A percentile compares a stretch with the other conserved stretches of the same genome.
Conservation (phyloP, 92 coral and sea anemone genomes). For the Palythoa heliodiscus region DNA sequence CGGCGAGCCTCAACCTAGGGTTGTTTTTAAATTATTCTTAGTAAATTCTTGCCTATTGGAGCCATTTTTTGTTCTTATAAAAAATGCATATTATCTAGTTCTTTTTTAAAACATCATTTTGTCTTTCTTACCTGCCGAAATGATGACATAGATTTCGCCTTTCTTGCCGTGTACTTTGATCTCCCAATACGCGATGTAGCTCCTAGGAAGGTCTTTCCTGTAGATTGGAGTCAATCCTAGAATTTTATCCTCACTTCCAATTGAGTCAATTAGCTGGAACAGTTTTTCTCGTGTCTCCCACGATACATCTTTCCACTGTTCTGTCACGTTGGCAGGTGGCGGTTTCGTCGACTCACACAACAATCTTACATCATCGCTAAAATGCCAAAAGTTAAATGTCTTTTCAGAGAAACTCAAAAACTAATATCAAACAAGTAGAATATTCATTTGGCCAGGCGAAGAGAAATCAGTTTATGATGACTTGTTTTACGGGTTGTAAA, state of each 20-base stretch:
- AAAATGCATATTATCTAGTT: too few species aligned
- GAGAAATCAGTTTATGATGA: too few species aligned
- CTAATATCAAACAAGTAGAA: neutral
- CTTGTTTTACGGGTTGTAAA: too few species aligned
- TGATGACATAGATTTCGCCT: constrained; percentile 79
- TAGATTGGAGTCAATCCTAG: constrained; percentile 76
- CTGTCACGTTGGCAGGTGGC: constrained; percentile 39
- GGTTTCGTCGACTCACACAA: neutral
- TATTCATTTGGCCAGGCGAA: too few species aligned
- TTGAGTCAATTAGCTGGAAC: constrained; percentile 73
- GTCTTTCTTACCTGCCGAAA: constrained; percentile 71
- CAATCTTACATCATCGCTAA: constrained; percentile 16
- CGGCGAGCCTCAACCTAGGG: too few species aligned
- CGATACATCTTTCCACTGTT: constrained; percentile 65
- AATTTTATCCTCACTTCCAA: constrained; percentile 62
- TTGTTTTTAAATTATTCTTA: too few species aligned
- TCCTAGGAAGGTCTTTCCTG: constrained; percentile 76
- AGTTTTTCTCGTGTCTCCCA: constrained; percentile 83
- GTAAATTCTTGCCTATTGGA: too few species aligned
- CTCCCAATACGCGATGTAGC: constrained; percentile 87
- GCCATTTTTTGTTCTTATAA: too few species aligned
- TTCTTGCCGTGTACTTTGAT: constrained; percentile 66
- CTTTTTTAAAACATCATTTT: too few species aligned
- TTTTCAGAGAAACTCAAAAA: neutral
- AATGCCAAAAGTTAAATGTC: neutral